These are phyloP conservation scores for Poeciliopsis prolifica DNA, from an alignment of 2,113 vertebrate species.

Conservation along the genomic window DNA sequence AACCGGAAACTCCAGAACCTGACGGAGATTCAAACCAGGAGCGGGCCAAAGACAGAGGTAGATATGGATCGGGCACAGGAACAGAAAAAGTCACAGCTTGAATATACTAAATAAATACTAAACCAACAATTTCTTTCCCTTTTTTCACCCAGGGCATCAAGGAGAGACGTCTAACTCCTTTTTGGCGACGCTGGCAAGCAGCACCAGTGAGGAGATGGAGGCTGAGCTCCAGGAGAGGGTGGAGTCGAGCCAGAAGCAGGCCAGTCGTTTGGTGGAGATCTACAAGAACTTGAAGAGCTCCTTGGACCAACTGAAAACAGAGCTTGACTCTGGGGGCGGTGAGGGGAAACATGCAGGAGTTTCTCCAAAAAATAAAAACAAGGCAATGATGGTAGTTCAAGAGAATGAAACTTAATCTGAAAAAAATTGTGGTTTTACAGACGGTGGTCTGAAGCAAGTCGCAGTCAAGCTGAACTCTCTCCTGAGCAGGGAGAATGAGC, in stretches of 20 bases:
- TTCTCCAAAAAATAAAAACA: neutral
- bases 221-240: constrained; percentile 92
- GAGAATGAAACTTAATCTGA: neutral
- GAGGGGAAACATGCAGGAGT: constrained; percentile 12
- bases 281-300: constrained; percentile 86
- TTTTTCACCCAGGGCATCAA: constrained; percentile 76
- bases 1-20: constrained; percentile 87
- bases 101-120: neutral
- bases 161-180: constrained; percentile 89
- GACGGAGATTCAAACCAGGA: constrained; percentile 97
- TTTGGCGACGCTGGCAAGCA: constrained; percentile 93
- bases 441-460: constrained; percentile 81
- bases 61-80: neutral
- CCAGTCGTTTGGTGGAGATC: constrained; percentile 86
- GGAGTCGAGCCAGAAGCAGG: constrained; percentile 89
- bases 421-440: constrained; percentile 59
- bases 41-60: constrained; percentile 82
- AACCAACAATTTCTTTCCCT: neutral
- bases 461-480: constrained; percentile 86
- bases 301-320: constrained; percentile 72
- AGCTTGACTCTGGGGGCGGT: constrained; percentile 72
- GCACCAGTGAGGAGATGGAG: constrained; percentile 96
- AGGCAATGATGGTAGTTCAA: neutral
- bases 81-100: neutral
- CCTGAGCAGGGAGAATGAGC: constrained; percentile 86